Conservation (phyloP, 2,797 vertebrate genomes). For the Apodemus agrarius region DNA sequence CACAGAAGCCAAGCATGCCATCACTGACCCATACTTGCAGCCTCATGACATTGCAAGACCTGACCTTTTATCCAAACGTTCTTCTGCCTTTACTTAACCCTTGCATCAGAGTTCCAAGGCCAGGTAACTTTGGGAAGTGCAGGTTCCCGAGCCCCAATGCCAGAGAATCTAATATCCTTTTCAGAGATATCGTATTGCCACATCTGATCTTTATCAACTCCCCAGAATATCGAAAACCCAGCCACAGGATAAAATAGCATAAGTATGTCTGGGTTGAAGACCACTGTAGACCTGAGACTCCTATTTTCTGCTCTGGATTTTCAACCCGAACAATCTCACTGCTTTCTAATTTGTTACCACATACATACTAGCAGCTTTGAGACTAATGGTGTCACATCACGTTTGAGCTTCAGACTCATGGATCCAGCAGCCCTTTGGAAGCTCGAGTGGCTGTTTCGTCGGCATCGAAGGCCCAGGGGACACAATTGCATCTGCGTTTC, state of each 20-base stretch:
- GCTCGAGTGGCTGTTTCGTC: too few relatives aligned
- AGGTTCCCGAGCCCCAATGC: neutral
- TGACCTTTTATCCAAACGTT: neutral
- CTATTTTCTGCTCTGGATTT: neutral
- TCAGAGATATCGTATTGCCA: neutral
- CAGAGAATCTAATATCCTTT: neutral
- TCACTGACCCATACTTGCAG: neutral
- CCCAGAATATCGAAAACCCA: neutral
- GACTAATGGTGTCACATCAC: neutral
- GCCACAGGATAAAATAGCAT: neutral
- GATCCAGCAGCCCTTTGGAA: neutral
- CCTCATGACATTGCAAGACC: neutral
- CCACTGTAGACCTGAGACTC: neutral
- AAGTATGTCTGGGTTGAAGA: neutral
- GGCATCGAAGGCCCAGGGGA: neutral
- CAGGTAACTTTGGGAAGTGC: neutral
- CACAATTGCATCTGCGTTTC: neutral
- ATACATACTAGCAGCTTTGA: neutral
- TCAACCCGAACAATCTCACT: neutral
- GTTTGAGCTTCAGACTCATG: neutral
- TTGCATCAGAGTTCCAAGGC: neutral
- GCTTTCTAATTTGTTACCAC: neutral
- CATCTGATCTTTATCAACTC: neutral
- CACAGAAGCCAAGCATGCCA: neutral
- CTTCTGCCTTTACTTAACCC: neutral